These are phyloP conservation scores for Myotis lucifugus DNA, from an alignment of 2,113 vertebrate species.

Conservation along the genomic window DNA sequence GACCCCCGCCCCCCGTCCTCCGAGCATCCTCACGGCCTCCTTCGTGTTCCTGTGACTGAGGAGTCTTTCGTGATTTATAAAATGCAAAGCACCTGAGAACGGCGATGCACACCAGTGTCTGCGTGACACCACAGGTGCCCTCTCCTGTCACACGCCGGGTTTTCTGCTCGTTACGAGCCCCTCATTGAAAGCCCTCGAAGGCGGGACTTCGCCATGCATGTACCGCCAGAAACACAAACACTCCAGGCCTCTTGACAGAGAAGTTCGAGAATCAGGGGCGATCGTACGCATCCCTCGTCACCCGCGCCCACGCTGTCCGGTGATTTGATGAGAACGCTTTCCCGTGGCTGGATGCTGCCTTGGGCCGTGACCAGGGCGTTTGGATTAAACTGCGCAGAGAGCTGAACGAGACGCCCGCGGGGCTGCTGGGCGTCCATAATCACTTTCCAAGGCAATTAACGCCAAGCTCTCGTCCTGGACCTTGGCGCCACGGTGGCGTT, in stretches of 20 bases:
- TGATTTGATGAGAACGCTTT: background rate
- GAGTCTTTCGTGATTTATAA: constrained; percentile 74
- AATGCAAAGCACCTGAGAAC: constrained; percentile 77
- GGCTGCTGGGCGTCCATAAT: constrained; percentile 45
- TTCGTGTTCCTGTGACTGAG: constrained; percentile 71
- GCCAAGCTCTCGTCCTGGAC: background rate
- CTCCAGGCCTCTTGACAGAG: constrained; percentile 72
- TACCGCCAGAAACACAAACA: constrained; percentile 74
- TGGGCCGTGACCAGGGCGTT: constrained; percentile 70
- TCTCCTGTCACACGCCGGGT: constrained; percentile 67
- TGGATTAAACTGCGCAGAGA: constrained; percentile 60
- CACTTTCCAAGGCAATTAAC: constrained; percentile 53
- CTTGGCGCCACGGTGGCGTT: fast-evolving
- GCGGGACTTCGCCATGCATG: constrained; percentile 76
- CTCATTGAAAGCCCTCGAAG: constrained; percentile 80
- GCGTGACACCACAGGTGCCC: constrained; percentile 64
- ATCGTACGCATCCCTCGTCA: no score
- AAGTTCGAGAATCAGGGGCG: no score
- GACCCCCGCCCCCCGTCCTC: no score
- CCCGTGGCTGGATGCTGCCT: constrained; percentile 60
- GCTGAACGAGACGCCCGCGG: constrained; percentile 61
- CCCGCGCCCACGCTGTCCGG: constrained; percentile 28
- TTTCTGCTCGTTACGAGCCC: constrained; percentile 76
- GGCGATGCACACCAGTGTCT: constrained; percentile 59
- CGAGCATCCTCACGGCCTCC: background rate